Evolutionary conservation across 2,888 invertebrate species (phyloP).

Genomic region (Stramonita haemastoma): DNA sequence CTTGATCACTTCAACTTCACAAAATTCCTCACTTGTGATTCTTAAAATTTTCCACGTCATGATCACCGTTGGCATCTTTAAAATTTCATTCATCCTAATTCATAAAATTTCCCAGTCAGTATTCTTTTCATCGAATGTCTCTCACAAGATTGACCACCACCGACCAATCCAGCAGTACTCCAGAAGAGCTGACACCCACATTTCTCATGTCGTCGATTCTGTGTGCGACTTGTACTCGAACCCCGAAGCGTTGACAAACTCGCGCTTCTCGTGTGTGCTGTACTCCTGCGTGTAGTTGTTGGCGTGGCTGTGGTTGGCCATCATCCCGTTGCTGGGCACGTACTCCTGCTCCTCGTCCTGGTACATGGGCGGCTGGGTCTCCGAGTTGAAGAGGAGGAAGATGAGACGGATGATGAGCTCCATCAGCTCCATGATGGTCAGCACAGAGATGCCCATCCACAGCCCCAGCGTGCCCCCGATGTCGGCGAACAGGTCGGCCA

Average conservation of each 20-base stretch:
- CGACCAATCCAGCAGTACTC: not conserved
- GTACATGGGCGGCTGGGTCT: slow-evolving; percentile 54
- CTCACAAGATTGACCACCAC: no score
- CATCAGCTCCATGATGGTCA: slow-evolving; percentile 72
- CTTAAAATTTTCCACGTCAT: no score
- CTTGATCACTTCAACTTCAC: no score
- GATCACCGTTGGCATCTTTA: no score
- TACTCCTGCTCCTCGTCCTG: slow-evolving; percentile 21
- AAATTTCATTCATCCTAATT: no score
- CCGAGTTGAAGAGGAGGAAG: slow-evolving; percentile 65
- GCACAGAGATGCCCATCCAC: slow-evolving; percentile 74
- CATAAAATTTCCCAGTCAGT: no score
- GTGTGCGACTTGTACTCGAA: slow-evolving; percentile 24
- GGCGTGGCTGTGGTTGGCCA: not conserved
- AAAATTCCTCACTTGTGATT: no score
- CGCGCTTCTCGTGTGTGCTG: slow-evolving; percentile 22
- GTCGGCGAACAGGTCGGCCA: slow-evolving; percentile 71
- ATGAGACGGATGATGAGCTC: slow-evolving; percentile 66
- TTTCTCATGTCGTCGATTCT: slow-evolving; percentile 3
- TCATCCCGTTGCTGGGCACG: slow-evolving; percentile 28
- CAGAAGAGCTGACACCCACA: not conserved
- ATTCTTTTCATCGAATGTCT: no score
- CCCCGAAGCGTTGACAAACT: slow-evolving; percentile 22
- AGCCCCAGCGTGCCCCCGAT: slow-evolving; percentile 73
- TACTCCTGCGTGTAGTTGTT: slow-evolving; percentile 21